A percentile compares a stretch with the other conserved stretches of the same genome.
Conservation (phyloP, 35 echinoderm and acorn worm genomes). For the Holothuria glaberrima region DNA sequence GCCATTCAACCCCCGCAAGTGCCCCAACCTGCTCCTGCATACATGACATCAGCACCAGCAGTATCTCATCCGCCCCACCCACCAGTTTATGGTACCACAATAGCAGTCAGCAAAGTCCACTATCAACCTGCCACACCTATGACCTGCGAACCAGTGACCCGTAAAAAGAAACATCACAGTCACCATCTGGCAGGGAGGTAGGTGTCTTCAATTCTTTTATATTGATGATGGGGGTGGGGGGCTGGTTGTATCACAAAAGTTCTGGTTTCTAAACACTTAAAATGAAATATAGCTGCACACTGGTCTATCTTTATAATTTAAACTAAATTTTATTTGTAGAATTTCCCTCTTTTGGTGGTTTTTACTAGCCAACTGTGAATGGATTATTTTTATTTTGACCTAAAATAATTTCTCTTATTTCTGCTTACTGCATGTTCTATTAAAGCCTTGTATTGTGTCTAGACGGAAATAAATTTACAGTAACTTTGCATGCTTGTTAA, state of each 20-base stretch:
- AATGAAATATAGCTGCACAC: background rate
- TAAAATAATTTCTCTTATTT: too few species aligned
- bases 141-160: slow-evolving; percentile 97
- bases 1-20: slow-evolving; percentile 27
- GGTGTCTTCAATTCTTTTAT: background rate
- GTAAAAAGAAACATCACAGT: slow-evolving; percentile 66
- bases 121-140: slow-evolving; percentile 91
- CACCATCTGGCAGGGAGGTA: slow-evolving; percentile 54
- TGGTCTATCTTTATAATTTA: too few species aligned
- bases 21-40: slow-evolving; percentile 83
- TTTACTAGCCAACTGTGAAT: too few species aligned
- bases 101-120: slow-evolving; percentile 92
- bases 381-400: too few species aligned
- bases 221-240: too few species aligned
- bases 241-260: too few species aligned
- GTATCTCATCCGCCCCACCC: slow-evolving; percentile 65
- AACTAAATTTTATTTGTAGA: too few species aligned
- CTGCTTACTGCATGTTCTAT: too few species aligned
- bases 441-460: too few species aligned
- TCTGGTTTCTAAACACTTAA: background rate
- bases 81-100: slow-evolving; percentile 80
- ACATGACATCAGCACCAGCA: slow-evolving; percentile 83
- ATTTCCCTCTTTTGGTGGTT: too few species aligned
- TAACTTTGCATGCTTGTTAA: too few species aligned
- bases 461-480: too few species aligned